Conservation (phyloP, 2,113 vertebrate species). For the Balaeniceps rex region DNA sequence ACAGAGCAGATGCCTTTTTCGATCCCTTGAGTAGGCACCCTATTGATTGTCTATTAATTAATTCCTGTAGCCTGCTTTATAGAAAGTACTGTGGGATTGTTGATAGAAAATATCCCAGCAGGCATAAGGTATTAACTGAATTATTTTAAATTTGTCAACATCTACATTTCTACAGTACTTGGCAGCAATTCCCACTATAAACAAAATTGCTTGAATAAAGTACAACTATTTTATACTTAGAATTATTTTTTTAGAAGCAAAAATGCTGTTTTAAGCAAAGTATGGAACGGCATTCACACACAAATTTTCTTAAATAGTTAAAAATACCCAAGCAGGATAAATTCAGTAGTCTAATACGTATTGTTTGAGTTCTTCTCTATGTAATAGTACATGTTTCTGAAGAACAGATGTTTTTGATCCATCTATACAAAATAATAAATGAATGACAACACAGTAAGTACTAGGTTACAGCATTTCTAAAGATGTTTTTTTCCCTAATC, state of each 20-base stretch:
- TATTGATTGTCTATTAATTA: slow-evolving; percentile 24
- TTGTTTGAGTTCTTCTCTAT: not conserved
- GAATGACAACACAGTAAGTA: not conserved
- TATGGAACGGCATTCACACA: not conserved
- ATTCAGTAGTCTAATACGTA: not conserved
- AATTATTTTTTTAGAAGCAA: not conserved
- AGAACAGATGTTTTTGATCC: not conserved
- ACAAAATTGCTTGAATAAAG: not conserved
- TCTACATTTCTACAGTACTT: not conserved
- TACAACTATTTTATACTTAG: not conserved
- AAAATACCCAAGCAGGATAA: not conserved
- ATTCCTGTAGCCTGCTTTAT: not conserved
- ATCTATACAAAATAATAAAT: not conserved
- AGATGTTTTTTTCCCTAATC: not conserved
- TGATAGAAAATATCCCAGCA: not conserved
- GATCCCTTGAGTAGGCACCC: not conserved
- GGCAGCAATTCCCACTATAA: not conserved
- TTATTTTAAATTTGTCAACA: not conserved
- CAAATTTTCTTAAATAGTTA: not conserved
- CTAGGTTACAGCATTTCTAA: not conserved
- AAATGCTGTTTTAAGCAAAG: not conserved
- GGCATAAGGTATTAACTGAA: not conserved
- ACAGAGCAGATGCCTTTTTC: not conserved
- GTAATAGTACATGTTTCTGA: not conserved
- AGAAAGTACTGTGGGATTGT: not conserved